These are phyloP conservation scores for Pipistrellus kuhlii DNA, from an alignment of 2,797 vertebrate genomes.

Conservation along the genomic window DNA sequence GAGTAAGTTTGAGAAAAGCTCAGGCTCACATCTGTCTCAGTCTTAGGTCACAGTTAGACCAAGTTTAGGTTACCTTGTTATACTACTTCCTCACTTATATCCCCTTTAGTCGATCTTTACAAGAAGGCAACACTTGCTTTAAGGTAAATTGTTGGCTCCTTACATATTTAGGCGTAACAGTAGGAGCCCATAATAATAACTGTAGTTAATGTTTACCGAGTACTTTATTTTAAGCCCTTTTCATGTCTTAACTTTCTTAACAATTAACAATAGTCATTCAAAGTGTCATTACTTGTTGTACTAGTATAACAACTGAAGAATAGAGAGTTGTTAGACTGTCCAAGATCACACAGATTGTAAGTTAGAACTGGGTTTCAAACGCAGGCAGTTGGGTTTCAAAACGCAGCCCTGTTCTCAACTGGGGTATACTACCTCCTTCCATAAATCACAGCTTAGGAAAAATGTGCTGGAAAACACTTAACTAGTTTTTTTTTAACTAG, in stretches of 20 bases:
- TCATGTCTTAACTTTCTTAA: not conserved
- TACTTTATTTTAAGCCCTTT: not conserved
- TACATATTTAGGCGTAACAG: not conserved
- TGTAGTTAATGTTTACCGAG: not conserved
- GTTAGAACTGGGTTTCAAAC: not conserved
- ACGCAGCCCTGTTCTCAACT: not conserved
- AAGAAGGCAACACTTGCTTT: not conserved
- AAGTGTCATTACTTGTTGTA: not conserved
- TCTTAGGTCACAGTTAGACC: not conserved
- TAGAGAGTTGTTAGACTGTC: not conserved
- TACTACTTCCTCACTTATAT: not conserved
- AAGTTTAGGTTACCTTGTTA: not conserved
- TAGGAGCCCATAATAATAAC: not conserved
- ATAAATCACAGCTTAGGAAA: not conserved
- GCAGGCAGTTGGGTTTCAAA: too few species aligned
- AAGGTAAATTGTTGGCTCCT: not conserved
- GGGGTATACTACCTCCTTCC: not conserved
- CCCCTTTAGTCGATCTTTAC: not conserved
- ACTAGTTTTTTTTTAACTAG: not conserved
- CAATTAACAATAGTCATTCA: not conserved
- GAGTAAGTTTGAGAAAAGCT: not conserved
- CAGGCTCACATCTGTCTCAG: not conserved
- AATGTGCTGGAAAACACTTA: not conserved
- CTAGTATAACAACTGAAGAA: not conserved
- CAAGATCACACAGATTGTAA: not conserved